Evolutionary conservation across 2,113 vertebrate species (phyloP).

Genomic region (Apteryx mantelli): DNA sequence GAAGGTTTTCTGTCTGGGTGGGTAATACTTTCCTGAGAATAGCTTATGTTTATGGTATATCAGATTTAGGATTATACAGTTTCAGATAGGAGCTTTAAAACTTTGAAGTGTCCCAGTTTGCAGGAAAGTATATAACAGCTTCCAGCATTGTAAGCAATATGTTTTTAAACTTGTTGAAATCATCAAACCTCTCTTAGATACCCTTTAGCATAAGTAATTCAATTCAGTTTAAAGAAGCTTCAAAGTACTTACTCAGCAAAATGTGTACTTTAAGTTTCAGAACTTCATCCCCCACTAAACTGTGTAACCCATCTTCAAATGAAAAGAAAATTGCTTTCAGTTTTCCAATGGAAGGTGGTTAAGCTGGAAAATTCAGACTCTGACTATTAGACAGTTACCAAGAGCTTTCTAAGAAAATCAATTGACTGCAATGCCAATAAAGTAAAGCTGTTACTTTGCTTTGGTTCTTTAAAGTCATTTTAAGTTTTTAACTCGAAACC

Average conservation of each 20-base stretch:
- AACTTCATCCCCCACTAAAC: background rate
- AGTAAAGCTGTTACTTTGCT: background rate
- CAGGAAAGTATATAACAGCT: background rate
- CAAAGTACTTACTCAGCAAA: background rate
- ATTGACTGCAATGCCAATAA: background rate
- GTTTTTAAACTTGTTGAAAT: background rate
- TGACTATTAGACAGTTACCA: background rate
- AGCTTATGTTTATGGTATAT: background rate
- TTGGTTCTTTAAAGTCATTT: background rate
- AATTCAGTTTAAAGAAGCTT: background rate
- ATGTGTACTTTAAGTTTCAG: background rate
- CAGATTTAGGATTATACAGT: background rate
- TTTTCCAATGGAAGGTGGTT: background rate
- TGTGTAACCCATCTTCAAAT: background rate
- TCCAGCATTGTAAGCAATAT: background rate
- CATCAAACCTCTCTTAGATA: background rate
- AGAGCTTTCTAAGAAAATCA: background rate
- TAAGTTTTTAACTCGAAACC: background rate
- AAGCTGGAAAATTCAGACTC: background rate
- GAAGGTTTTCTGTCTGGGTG: background rate
- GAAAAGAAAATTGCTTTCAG: background rate
- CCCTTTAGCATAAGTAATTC: background rate
- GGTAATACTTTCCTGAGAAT: background rate
- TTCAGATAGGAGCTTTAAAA: background rate
- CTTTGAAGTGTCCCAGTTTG: background rate